Evolutionary conservation across 2,797 vertebrate genomes (phyloP), one percentile per base, ranked within the genome.

Genomic region (Cercopithecus mitis): DNA sequence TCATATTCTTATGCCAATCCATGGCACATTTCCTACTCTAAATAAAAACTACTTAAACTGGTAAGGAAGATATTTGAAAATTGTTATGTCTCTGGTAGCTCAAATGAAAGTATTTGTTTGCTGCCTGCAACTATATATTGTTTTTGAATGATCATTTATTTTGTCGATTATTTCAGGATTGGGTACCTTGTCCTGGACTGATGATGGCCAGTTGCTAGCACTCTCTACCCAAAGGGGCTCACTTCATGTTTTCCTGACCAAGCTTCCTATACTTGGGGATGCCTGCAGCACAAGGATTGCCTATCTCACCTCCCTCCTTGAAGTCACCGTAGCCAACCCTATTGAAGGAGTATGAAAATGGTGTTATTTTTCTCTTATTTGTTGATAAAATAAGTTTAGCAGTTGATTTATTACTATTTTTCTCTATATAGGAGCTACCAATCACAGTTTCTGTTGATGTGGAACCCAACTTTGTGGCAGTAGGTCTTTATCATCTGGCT

Each of bases 161-260:
- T 43, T 88, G 0, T 14, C 36, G 45, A 58, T 43, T 97, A 4
- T 98, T 99, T 97, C 98, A 99, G 99, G 99, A 96, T 98, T 99
- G 97, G 99, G 99, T 98, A 99, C 99, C 82, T 98, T 99, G 94
- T 99, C 98, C 97, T 99, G 99, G 99, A 99, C 99, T 70, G 99
- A 99, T 82, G 99, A 99, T 55, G 99, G 99, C 4, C 99, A 99
- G 97, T 97, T 99, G 94, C 98, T 99, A 98, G 99, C 99, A 0
- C 96, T 99, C 72, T 99, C 99, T 87, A 99, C 99, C 55, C 99
- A 99, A 95, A 99, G 98, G 97, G 99, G 99, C 90, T 99, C 99
- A 0, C 99, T 99, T 30, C 99, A 99, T 11, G 99, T 99, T 79
- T 99, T 99, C 98, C 98, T 99, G 97, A 99, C 99, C 97, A 99